These are phyloP conservation scores for Lagenorhynchus albirostris DNA, from an alignment of 2,113 vertebrate species.

Conservation along the genomic window DNA sequence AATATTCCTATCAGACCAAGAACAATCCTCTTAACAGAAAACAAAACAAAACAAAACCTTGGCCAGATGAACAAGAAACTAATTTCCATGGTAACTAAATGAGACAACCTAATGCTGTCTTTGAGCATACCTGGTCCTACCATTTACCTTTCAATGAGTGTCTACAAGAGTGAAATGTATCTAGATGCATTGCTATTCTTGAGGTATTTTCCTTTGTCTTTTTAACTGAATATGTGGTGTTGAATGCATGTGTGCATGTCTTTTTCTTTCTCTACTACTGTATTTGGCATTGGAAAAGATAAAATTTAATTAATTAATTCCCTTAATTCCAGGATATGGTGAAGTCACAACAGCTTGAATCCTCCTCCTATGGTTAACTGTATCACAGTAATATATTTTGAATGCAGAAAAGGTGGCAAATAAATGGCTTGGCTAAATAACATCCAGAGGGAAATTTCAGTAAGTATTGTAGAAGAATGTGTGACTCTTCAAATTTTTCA, in stretches of 20 bases:
- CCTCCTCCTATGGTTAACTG: not conserved
- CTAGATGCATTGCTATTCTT: not conserved
- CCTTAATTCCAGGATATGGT: not conserved
- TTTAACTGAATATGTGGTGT: not conserved
- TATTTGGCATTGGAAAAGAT: not conserved
- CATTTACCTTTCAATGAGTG: not conserved
- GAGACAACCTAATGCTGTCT: not conserved
- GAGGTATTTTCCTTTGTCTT: not conserved
- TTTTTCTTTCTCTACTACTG: not conserved
- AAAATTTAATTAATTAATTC: not conserved
- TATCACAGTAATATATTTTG: not conserved
- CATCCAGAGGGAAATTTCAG: not conserved
- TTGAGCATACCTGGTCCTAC: not conserved
- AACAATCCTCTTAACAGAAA: not conserved
- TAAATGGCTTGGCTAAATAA: not conserved
- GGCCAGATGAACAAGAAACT: not conserved
- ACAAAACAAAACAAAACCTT: not conserved
- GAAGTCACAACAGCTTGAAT: not conserved
- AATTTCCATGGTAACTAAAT: not conserved
- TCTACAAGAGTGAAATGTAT: not conserved
- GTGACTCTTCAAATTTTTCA: not conserved
- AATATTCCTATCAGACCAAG: not conserved
- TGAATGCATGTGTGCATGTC: not conserved
- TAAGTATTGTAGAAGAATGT: not conserved
- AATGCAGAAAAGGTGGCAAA: not conserved